Conservation (phyloP, 2,113 vertebrate species). For the Gymnarchus niloticus region DNA sequence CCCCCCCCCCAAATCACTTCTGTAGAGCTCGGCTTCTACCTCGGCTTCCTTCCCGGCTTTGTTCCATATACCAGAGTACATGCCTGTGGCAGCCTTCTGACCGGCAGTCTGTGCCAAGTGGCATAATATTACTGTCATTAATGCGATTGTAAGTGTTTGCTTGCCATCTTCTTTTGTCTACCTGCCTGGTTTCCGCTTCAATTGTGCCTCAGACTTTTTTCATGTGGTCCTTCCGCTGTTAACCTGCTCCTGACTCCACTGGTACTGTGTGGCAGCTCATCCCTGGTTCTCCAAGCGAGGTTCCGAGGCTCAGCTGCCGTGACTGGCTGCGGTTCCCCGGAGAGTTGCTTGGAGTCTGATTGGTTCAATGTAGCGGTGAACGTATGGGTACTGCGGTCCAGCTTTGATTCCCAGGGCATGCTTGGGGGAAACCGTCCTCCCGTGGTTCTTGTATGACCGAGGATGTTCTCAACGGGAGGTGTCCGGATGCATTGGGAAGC, state of each 20-base stretch:
- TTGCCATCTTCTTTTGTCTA: neutral
- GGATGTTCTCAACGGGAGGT: neutral
- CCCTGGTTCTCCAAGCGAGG: neutral
- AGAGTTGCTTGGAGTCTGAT: neutral
- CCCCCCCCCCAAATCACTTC: neutral
- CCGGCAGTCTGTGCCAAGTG: neutral
- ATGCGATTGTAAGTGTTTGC: neutral
- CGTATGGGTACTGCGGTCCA: neutral
- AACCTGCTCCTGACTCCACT: neutral
- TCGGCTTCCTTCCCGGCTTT: neutral
- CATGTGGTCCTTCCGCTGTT: neutral
- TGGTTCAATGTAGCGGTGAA: neutral
- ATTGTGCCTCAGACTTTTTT: neutral
- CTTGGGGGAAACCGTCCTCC: neutral
- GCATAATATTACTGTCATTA: too few species aligned
- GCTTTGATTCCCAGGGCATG: neutral
- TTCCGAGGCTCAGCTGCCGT: too few species aligned
- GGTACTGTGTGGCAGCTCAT: neutral
- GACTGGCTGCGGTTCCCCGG: too few species aligned
- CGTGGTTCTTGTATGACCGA: neutral
- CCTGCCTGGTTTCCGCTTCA: neutral
- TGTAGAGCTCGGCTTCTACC: neutral
- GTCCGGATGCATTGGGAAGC: neutral
- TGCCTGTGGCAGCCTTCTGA: slow-evolving; percentile 19
- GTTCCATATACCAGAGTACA: too few species aligned